phyloP scores from a whole-genome alignment of 2,888 invertebrate species.

The Phytoseiulus persimilis region DNA sequence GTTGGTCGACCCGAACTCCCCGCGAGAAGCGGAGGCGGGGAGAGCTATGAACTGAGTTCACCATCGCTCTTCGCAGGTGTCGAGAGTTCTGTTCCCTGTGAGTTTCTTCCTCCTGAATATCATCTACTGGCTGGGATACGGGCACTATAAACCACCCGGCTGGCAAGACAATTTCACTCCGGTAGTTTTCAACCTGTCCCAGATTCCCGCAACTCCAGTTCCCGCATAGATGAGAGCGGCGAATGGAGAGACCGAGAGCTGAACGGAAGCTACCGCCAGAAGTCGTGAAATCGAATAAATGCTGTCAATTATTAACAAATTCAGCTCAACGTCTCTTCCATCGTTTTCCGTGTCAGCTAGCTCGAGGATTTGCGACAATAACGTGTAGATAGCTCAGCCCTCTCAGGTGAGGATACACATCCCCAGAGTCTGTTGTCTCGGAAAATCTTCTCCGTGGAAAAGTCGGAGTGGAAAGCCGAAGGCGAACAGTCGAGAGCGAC shows the following conservation, averaged over 20 bases:
- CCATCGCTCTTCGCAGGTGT: slow-evolving; percentile 50
- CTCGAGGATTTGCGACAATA: background rate
- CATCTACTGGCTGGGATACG: slow-evolving; percentile 63
- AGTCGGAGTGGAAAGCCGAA: background rate
- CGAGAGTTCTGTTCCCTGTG: slow-evolving; percentile 59
- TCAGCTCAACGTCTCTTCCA: background rate
- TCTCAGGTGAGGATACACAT: too few species aligned
- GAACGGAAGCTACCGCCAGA: too few species aligned
- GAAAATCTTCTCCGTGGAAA: too few species aligned
- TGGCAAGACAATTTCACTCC: slow-evolving; percentile 14
- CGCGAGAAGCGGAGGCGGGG: background rate
- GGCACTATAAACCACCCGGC: slow-evolving; percentile 24
- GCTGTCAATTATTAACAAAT: background rate
- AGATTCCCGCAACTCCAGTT: background rate
- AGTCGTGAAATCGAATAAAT: background rate
- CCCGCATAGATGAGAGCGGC: background rate
- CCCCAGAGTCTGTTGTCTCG: too few species aligned
- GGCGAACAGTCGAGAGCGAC: background rate
- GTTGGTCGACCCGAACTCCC: background rate
- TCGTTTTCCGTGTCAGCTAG: background rate
- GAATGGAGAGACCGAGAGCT: background rate
- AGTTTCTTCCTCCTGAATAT: slow-evolving; percentile 77
- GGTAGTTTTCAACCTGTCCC: background rate
- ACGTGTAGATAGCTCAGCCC: too few species aligned
- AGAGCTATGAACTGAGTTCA: background rate